phyloP scores from a whole-genome alignment of 2,113 vertebrate genomes.

The Scopus umbretta region DNA sequence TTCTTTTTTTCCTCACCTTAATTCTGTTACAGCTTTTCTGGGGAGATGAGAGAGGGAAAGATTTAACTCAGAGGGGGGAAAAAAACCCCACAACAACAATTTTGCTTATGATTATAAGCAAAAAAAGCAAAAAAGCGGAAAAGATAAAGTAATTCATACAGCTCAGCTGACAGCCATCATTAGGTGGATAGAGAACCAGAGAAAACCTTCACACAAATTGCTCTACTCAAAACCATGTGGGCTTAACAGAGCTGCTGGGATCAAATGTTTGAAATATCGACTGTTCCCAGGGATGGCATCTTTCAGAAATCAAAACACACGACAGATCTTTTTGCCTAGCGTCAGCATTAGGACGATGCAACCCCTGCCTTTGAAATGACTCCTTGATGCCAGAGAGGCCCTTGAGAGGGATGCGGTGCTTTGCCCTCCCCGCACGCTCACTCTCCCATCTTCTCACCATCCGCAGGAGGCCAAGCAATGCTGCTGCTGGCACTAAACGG shows the following conservation, averaged over 20 bases:
- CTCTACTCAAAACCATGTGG: neutral
- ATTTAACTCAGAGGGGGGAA: neutral
- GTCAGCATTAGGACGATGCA: neutral
- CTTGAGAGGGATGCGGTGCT: fast-evolving
- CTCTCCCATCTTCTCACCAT: fast-evolving
- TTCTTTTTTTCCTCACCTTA: neutral
- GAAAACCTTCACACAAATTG: neutral
- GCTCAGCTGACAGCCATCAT: neutral
- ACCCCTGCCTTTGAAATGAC: constrained; percentile 32
- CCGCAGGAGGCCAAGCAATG: neutral
- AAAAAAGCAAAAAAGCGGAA: neutral
- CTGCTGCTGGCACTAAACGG: fast-evolving
- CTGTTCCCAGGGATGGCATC: constrained; percentile 26
- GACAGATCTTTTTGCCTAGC: neutral
- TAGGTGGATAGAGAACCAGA: neutral
- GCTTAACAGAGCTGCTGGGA: constrained; percentile 14
- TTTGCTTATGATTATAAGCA: neutral
- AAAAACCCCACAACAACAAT: neutral
- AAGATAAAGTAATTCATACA: neutral
- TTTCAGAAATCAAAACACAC: neutral
- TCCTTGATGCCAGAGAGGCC: neutral
- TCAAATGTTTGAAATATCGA: constrained; percentile 22
- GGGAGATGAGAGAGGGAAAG: neutral
- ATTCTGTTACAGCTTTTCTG: constrained; percentile 7
- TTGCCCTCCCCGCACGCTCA: fast-evolving